Evolutionary conservation across 1,140 invertebrate genomes (phyloP).

Genomic region (Drosophila arizonae): DNA sequence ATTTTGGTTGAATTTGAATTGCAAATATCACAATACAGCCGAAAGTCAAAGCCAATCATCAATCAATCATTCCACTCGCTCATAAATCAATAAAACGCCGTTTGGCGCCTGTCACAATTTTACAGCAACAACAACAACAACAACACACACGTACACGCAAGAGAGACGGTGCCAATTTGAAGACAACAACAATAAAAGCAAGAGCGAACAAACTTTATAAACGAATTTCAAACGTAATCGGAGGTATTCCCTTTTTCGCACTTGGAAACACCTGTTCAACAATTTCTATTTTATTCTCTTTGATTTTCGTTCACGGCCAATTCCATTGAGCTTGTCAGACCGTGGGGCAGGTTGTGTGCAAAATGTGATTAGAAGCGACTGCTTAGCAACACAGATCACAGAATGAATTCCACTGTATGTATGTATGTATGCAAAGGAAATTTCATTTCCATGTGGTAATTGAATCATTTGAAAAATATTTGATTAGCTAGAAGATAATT

Average conservation of each 20-base stretch:
- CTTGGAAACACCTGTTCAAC: slow-evolving; percentile 74
- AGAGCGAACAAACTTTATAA: neutral
- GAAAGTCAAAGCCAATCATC: slow-evolving; percentile 71
- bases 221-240: slow-evolving; percentile 50
- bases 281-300: slow-evolving; percentile 2
- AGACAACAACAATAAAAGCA: slow-evolving; percentile 1
- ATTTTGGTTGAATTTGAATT: slow-evolving; percentile 57
- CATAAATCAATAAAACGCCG: slow-evolving; percentile 69
- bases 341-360: slow-evolving; percentile 74
- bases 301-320: neutral
- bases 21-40: slow-evolving; percentile 57
- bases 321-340: slow-evolving; percentile 29
- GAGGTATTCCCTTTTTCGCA: slow-evolving; percentile 67
- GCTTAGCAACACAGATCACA: slow-evolving; percentile 54
- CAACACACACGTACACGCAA: slow-evolving; percentile 10
- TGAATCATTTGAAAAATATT: neutral
- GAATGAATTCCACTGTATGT: slow-evolving; percentile 3
- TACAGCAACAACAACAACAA: slow-evolving; percentile 24
- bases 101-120: slow-evolving; percentile 65
- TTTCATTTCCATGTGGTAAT: slow-evolving; percentile 8
- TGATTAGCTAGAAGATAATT: slow-evolving; percentile 11
- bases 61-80: slow-evolving; percentile 52
- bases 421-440: neutral
- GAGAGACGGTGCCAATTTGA: slow-evolving; percentile 54
- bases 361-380: slow-evolving; percentile 57